These are phyloP conservation scores for Drosophila helvetica DNA, from an alignment of 2,888 invertebrate genomes.

Conservation along the genomic window DNA sequence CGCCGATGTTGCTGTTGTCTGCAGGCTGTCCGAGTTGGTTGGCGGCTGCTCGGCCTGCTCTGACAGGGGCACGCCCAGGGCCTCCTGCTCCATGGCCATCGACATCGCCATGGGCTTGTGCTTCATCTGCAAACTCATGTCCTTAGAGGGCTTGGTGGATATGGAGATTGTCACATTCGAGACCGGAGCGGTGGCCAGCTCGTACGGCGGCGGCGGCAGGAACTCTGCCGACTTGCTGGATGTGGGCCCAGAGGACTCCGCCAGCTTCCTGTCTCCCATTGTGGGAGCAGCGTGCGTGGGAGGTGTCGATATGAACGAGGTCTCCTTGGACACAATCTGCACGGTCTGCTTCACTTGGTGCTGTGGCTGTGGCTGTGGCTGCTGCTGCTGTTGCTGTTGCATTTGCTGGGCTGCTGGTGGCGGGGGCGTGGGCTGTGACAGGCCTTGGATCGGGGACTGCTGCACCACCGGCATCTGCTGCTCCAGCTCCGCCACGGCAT, in stretches of 20 bases:
- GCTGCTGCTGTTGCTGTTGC: slow-evolving; percentile 10
- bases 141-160: slow-evolving; percentile 60
- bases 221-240: slow-evolving; percentile 35
- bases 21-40: neutral
- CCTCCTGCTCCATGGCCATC: slow-evolving; percentile 25
- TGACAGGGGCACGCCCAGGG: neutral
- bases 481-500: slow-evolving; percentile 32
- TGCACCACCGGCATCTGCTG: slow-evolving; percentile 10
- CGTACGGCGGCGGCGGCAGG: slow-evolving; percentile 56
- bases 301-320: slow-evolving; percentile 86
- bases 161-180: slow-evolving; percentile 74
- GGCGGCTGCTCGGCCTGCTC: slow-evolving; percentile 46
- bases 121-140: slow-evolving; percentile 35
- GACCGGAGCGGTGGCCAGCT: slow-evolving; percentile 48
- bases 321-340: slow-evolving; percentile 85
- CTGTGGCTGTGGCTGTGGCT: slow-evolving; percentile 8
- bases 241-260: neutral
- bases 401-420: slow-evolving; percentile 1
- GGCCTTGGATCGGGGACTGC: slow-evolving; percentile 16
- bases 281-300: neutral
- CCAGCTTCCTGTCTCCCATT: neutral
- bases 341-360: slow-evolving; percentile 59
- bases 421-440: neutral
- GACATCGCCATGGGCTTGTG: slow-evolving; percentile 44
- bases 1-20: slow-evolving; percentile 34